Evolutionary conservation across 2,888 invertebrate species (phyloP), one percentile per base, ranked within the genome.

Genomic region (Polymixis lichenea): DNA sequence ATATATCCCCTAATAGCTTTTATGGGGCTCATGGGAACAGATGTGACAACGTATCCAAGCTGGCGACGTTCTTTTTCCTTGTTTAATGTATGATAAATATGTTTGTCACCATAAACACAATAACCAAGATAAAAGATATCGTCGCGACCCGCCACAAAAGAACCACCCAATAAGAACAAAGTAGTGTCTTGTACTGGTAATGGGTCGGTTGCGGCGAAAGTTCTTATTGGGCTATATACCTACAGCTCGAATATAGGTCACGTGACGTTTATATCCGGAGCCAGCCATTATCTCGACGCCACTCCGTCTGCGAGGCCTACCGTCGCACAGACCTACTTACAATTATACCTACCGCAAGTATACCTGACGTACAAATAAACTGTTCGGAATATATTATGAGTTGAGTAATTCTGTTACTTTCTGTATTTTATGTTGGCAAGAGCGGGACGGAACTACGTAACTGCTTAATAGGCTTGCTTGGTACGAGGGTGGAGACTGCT

Each of bases 401-500:
- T 77, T 76, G 38, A 74, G 82, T 83, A 83, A 83, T 83, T 84
- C 70, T 78, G 85, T 84, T 77, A 82, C 76, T 86, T 87, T 77
- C 71, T 82, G 77, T 83, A 80, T 80, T 87, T 80, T 86, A 77
- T 80, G 69, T 78, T 55, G 46, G 87, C 61, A 82, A 85, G 90
- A 90, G 89, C 83, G 84, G 84, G 89, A 90, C 80, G 81, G 86
- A 84, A 85, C 79, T 84, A 90, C 70, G 72, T 77, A 84, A 86
- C 78, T 88, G 86, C 83, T 87, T 85, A 83, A 84, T 88, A 87
- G 86, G 84, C 82, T 90, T 88, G 90, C 83, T 85, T 84, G 86
- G 87, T 79, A 84, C 86, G 89, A 89, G 93, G 91, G 91, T 89
- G 92, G 92, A 93, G 92, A 92, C 92, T 92, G 90, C 92, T 93